Evolutionary conservation across 2,888 invertebrate species (phyloP), one percentile per base, ranked within the genome.

Genomic region (Lissocephala sabroskyi): DNA sequence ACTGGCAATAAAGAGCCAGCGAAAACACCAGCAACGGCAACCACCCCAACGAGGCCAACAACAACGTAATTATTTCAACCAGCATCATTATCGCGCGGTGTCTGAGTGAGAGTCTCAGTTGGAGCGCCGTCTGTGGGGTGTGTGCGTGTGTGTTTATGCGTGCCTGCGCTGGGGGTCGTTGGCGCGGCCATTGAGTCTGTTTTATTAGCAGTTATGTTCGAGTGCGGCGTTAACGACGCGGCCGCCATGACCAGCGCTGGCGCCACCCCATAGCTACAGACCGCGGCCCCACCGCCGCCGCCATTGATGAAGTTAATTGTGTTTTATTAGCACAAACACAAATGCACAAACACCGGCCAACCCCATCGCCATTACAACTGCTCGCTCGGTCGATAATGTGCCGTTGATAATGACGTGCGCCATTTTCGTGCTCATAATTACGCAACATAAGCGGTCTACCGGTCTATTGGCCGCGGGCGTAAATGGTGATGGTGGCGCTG

Each of bases 261-360:
- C 11, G 30, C 16, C 16, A 16, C 6, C 30, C 28, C 23, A 19
- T n/a, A n/a, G n/a, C n/a, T n/a, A n/a, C n/a, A n/a, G n/a, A n/a
- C 23, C 39, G 40, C 23, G 30, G 41, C 41, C 35, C 16, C 13
- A 16, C 45, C 29, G 49, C 55, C 53, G 53, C 52, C 56, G 64
- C 77, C 79, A 81, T 82, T 81, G 79, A 82, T 79, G 67, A 65
- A 82, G 79, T 80, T 80, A 80, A 80, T 82, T 80, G 81, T 80
- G 82, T 80, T 80, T 80, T 82, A 80, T 82, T 81, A 81, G 81
- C 81, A 73, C 81, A 80, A 79, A 82, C 81, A 79, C 79, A 76
- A 67, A 59, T 73, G 67, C 73, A 52, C 75, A 70, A 74, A 77
- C 71, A 68, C 53, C 51, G n/a, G 32, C 14, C 30, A 40, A 46